Percentiles rank a stretch among this genome's conserved stretches.
phyloP scores from a whole-genome alignment of 2,113 vertebrate genomes.

The Bungarus multicinctus region DNA sequence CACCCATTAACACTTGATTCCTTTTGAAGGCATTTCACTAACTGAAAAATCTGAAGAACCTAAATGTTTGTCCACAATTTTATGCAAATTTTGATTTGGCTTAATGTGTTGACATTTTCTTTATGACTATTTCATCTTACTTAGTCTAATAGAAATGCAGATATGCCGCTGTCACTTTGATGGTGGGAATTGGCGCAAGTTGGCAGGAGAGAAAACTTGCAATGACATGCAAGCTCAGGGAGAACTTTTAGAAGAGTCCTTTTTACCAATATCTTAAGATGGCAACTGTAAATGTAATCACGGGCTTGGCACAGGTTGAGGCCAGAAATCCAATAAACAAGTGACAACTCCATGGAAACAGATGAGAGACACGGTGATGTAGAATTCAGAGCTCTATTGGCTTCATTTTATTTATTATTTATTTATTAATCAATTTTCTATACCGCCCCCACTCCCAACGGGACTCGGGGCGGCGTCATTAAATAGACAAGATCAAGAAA shows the following conservation, averaged over 20 bases:
- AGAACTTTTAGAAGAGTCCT: neutral
- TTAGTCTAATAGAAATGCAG: neutral
- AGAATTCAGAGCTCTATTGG: neutral
- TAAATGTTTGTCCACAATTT: neutral
- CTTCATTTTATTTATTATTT: too few relatives aligned
- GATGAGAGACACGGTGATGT: neutral
- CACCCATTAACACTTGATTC: neutral
- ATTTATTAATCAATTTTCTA: too few relatives aligned
- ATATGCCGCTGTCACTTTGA: neutral
- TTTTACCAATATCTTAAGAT: neutral
- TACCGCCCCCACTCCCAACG: too few relatives aligned
- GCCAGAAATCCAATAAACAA: neutral
- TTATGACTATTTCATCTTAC: neutral
- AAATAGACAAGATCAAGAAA: neutral
- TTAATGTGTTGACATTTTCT: neutral
- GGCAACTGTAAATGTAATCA: neutral
- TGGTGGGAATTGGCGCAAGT: neutral
- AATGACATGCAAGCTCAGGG: neutral
- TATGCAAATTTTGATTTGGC: neutral
- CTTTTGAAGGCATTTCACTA: neutral
- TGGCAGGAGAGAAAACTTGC: neutral
- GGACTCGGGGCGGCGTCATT: too few relatives aligned
- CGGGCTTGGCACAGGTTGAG: neutral
- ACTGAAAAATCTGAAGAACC: neutral
- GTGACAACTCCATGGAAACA: neutral